Evolutionary conservation across 1,140 invertebrate genomes (phyloP).

Genomic region (Bombus ignitus): DNA sequence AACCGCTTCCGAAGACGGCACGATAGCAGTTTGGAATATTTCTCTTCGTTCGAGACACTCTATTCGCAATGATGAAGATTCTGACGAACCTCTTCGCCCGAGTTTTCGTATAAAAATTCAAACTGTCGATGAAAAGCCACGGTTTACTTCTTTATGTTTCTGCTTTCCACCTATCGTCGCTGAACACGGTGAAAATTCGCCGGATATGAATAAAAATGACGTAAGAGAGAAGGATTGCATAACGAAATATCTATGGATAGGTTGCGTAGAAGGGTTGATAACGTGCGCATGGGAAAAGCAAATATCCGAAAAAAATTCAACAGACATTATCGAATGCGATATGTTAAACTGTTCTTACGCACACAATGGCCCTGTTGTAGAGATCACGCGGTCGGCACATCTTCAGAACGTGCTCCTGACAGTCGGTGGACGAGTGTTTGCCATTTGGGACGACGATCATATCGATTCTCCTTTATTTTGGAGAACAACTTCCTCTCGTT

Average conservation of each 20-base stretch:
- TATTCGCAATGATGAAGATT: background rate
- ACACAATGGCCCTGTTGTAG: slow-evolving; percentile 86
- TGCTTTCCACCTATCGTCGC: slow-evolving; percentile 21
- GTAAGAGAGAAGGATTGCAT: slow-evolving; percentile 10
- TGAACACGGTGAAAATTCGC: background rate
- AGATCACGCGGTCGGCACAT: slow-evolving; percentile 84
- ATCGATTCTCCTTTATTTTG: slow-evolving; percentile 82
- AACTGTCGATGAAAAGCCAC: background rate
- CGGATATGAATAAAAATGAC: background rate
- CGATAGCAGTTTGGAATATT: slow-evolving; percentile 87
- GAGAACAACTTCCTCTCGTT: slow-evolving; percentile 80
- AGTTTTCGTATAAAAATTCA: slow-evolving; percentile 32
- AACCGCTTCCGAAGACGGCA: slow-evolving; percentile 86
- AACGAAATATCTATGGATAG: slow-evolving; percentile 66
- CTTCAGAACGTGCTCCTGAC: slow-evolving; percentile 84
- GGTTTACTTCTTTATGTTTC: slow-evolving; percentile 5
- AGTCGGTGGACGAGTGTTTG: slow-evolving; percentile 84
- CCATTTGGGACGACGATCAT: slow-evolving; percentile 84
- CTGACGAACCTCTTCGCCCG: slow-evolving; percentile 29
- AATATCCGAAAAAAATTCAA: slow-evolving; percentile 82
- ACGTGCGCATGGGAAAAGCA: slow-evolving; percentile 84
- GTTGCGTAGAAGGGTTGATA: slow-evolving; percentile 78
- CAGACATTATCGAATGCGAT: slow-evolving; percentile 81
- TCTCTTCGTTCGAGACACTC: background rate
- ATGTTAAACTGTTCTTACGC: slow-evolving; percentile 79